phyloP scores from a whole-genome alignment of 2,113 vertebrate species.

The Ptychochromis oligacanthus region DNA sequence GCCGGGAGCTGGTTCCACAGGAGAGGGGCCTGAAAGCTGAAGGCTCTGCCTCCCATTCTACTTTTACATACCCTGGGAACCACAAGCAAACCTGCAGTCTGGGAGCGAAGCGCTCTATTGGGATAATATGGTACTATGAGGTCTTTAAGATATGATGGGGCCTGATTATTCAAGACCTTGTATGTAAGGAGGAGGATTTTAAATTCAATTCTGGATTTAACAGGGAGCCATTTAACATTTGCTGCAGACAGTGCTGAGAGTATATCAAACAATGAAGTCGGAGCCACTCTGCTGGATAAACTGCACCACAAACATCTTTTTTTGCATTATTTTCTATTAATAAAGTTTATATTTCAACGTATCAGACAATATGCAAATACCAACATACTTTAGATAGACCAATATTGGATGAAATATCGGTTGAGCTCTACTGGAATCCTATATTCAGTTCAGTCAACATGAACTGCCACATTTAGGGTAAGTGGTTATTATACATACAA shows the following conservation, averaged over 20 bases:
- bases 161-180: too few species aligned
- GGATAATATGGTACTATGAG: too few species aligned
- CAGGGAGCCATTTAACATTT: too few species aligned
- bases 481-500: background rate
- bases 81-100: too few species aligned
- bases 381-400: background rate
- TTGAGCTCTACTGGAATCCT: background rate
- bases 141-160: too few species aligned
- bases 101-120: too few species aligned
- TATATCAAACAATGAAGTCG: background rate
- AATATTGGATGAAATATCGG: background rate
- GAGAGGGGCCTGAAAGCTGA: too few species aligned
- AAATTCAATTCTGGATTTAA: too few species aligned
- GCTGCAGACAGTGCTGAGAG: background rate
- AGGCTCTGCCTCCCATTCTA: too few species aligned
- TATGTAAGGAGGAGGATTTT: too few species aligned
- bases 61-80: too few species aligned
- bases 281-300: background rate
- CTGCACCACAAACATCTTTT: background rate
- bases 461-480: background rate
- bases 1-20: too few species aligned
- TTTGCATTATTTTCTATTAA: background rate
- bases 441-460: background rate
- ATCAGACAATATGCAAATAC: background rate
- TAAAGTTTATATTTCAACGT: background rate